Evolutionary conservation across 2,888 invertebrate species (phyloP).

Genomic region (Cephus runcator): DNA sequence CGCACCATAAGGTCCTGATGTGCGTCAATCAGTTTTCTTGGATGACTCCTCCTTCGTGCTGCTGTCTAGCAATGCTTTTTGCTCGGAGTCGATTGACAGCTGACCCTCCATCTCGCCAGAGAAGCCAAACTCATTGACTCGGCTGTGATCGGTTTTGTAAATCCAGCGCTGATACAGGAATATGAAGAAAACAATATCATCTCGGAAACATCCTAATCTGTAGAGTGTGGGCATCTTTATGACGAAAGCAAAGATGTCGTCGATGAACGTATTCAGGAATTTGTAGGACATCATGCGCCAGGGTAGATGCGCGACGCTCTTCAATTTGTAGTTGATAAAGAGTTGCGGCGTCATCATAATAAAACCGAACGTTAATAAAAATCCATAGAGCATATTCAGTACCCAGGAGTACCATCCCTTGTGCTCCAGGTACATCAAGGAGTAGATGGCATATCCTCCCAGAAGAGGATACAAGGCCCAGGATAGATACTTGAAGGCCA

Average conservation of each 20-base stretch:
- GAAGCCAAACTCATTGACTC: conserved; percentile 99
- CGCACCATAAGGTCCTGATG: neutral
- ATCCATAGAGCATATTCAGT: conserved; percentile 96
- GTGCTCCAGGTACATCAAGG: conserved; percentile 94
- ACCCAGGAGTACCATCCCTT: conserved; percentile 99
- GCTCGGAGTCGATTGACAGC: conserved; percentile 15
- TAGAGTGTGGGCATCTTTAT: conserved; percentile 99
- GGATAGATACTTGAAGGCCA: conserved; percentile 96
- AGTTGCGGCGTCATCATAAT: conserved; percentile 99
- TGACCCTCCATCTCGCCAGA: conserved; percentile 88
- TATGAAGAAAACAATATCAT: conserved; percentile 98
- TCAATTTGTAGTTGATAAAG: conserved; percentile 99
- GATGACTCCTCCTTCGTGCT: conserved; percentile 14
- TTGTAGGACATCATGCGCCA: conserved; percentile 99
- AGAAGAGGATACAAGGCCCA: conserved; percentile 96
- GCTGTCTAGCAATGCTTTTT: conserved; percentile 12
- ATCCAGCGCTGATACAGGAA: conserved; percentile 99
- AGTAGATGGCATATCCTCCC: conserved; percentile 93
- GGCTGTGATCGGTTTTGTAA: conserved; percentile 94
- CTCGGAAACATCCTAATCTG: conserved; percentile 96
- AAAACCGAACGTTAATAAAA: conserved; percentile 97
- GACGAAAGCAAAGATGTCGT: conserved; percentile 99
- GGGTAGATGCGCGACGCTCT: conserved; percentile 98
- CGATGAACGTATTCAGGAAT: conserved; percentile 99
- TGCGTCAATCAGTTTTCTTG: conserved; percentile 24